Conservation (phyloP, 2,113 vertebrate genomes). For the Clarias batrachus region DNA sequence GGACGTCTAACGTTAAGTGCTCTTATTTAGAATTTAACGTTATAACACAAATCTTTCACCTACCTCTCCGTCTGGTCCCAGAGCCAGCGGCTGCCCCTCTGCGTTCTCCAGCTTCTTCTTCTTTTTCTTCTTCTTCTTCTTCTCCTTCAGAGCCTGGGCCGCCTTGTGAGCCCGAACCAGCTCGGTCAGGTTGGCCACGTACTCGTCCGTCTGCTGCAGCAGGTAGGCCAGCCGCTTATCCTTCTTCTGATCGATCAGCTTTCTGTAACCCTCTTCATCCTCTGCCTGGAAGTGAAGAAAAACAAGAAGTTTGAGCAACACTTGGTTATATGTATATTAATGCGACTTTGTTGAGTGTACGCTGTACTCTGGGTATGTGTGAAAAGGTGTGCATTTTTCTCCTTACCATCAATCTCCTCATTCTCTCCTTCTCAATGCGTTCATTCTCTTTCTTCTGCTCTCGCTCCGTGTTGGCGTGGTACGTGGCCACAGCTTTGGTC, state of each 20-base stretch:
- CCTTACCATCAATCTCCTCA: constrained; percentile 92
- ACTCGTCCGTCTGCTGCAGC: constrained; percentile 96
- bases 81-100: constrained; percentile 75
- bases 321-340: background rate
- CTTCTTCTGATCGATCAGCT: constrained; percentile 98
- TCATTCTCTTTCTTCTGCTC: constrained; percentile 99
- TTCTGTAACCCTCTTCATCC: constrained; percentile 95
- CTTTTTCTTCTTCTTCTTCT: constrained; percentile 97
- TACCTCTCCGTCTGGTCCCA: constrained; percentile 92
- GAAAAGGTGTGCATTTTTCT: background rate
- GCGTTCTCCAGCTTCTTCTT: constrained; percentile 80
- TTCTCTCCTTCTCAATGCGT: constrained; percentile 94
- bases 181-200: constrained; percentile 95
- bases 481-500: constrained; percentile 93
- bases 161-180: constrained; percentile 95
- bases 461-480: constrained; percentile 95
- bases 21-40: background rate
- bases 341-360: background rate
- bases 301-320: background rate
- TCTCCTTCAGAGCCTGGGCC: constrained; percentile 91
- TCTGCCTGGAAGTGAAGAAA: constrained; percentile 76
- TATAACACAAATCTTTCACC: background rate
- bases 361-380: background rate
- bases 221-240: constrained; percentile 97
- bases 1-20: background rate